These are phyloP conservation scores for Caradrina kadenii DNA, from an alignment of 2,888 invertebrate genomes.

Conservation along the genomic window DNA sequence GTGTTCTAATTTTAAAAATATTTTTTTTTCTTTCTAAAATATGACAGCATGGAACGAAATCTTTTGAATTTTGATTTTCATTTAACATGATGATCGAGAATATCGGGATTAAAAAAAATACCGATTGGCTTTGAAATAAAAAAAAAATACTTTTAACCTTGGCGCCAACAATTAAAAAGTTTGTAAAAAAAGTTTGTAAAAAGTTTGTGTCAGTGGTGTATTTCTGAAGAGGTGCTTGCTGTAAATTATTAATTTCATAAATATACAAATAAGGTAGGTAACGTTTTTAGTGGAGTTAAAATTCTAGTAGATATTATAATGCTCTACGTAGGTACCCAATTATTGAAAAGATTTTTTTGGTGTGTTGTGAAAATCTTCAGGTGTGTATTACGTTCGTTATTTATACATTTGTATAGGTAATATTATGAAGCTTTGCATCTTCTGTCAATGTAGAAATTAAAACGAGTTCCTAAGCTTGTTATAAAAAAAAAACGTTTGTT, in stretches of 20 bases:
- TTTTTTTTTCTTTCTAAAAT: neutral
- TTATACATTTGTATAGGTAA: neutral
- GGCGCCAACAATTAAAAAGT: constrained; percentile 16
- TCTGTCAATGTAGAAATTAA: constrained; percentile 2
- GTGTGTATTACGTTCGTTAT: constrained; percentile 26
- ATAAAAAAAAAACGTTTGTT: constrained; percentile 40
- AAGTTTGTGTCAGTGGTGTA: too few relatives aligned
- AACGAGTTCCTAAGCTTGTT: constrained; percentile 37
- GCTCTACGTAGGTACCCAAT: too few relatives aligned
- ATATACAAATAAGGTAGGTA: too few relatives aligned
- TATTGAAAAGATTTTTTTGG: neutral
- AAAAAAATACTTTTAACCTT: neutral
- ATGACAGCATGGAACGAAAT: neutral
- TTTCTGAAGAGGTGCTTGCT: neutral
- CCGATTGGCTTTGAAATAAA: too few relatives aligned
- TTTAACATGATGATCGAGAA: neutral
- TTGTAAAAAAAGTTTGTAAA: too few relatives aligned
- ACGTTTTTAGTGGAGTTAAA: too few relatives aligned
- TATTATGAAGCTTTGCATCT: constrained; percentile 1
- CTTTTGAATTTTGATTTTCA: constrained; percentile 15
- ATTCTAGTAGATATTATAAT: too few relatives aligned
- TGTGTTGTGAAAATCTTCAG: constrained; percentile 16
- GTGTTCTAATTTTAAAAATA: constrained; percentile 33
- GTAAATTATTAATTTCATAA: neutral
- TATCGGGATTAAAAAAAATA: neutral